Evolutionary conservation across 1,140 invertebrate species (phyloP).

Genomic region (Holcopasites calliopsidis): DNA sequence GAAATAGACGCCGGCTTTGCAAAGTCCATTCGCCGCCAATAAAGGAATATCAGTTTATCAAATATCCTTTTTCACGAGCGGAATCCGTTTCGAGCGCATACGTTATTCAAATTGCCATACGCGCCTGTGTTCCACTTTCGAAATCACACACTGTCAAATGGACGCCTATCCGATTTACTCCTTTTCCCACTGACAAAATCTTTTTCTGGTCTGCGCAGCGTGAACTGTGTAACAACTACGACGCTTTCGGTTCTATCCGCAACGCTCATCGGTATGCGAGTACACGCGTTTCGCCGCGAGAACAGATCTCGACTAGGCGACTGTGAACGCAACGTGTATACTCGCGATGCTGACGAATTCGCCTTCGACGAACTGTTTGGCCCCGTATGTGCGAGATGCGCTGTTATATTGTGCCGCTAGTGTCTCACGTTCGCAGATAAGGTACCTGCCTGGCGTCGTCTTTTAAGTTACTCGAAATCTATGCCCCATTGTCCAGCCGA

Average conservation of each 20-base stretch:
- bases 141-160: constrained; percentile 52
- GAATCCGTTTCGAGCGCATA: neutral
- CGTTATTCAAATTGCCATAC: constrained; percentile 33
- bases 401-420: constrained; percentile 40
- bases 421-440: constrained; percentile 50
- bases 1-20: neutral
- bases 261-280: constrained; percentile 55
- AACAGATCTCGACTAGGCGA: constrained; percentile 38
- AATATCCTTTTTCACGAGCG: neutral
- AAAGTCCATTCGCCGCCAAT: neutral
- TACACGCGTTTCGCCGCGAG: constrained; percentile 41
- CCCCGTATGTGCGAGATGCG: constrained; percentile 56
- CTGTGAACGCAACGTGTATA: constrained; percentile 43
- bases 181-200: constrained; percentile 50
- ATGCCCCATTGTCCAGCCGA: constrained; percentile 14
- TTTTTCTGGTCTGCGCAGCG: constrained; percentile 27
- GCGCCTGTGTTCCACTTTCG: constrained; percentile 43
- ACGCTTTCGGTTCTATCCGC: constrained; percentile 23
- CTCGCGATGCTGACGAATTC: constrained; percentile 48
- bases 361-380: constrained; percentile 52
- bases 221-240: constrained; percentile 39
- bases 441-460: constrained; percentile 34
- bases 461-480: constrained; percentile 45
- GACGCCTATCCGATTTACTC: constrained; percentile 48
- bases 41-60: constrained; percentile 34